Evolutionary conservation across 2,113 vertebrate species (phyloP), one percentile per base, ranked within the genome.

Genomic region (Cyphomyrus discorhynchus): DNA sequence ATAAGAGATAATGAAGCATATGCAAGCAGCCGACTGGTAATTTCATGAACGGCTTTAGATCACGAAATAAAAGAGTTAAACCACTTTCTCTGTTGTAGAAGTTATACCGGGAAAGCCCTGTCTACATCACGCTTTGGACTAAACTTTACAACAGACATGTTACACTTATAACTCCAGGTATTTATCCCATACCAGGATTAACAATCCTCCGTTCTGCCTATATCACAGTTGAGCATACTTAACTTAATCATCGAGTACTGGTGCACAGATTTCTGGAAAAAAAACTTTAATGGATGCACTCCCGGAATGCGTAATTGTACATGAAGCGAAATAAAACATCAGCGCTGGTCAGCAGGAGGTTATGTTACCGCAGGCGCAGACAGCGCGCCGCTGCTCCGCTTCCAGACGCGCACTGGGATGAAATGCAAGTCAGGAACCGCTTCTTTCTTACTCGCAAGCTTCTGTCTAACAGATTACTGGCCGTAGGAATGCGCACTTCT

Each of bases 261-360:
- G 49, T 27, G 19, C 47, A 80, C 70, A 80, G 70, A 53, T 89
- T 52, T 52, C 47, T 42, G 70, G 74, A 8, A 50, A n/a, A 47
- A 27, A 42, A 17, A 53, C 49, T 39, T 52, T 31, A 80, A 27
- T 42, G 27, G 70, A 80, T 52, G 90, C 91, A 94, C 93, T 94
- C 94, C 93, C 92, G 93, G 93, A 93, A 92, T 92, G 92, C 93
- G 92, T 93, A 91, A 91, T 90, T 88, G 62, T 90, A 88, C 88
- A 89, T 31, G 70, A 62, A 90, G 90, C 53, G 89, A 94, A 93
- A 93, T 94, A 93, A 92, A 93, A 92, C 87, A 88, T 50, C 45
- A 52, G 24, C 24, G 31, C 13, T 77, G 21, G 47, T 89, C 49
- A 80, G 45, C 88, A 52, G 10, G 42, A 80, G 88, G 82, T 77